Conservation (phyloP, 1,140 invertebrate species). For the Eumeta japonica region DNA sequence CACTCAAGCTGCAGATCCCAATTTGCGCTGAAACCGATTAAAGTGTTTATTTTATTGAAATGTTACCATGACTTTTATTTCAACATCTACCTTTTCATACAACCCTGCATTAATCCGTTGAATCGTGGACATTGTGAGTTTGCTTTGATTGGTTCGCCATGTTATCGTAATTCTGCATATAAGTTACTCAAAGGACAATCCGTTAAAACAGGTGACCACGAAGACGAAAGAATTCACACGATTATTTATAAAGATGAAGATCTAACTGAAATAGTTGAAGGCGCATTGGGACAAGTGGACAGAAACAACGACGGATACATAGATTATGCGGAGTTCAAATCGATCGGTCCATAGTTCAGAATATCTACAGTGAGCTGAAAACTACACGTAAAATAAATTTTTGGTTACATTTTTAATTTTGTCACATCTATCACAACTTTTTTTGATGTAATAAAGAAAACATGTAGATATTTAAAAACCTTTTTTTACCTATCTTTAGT, state of each 20-base stretch:
- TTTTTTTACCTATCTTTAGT: too few relatives aligned
- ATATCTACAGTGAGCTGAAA: too few relatives aligned
- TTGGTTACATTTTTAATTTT: too few relatives aligned
- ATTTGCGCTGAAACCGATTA: background rate
- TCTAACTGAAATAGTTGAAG: constrained; percentile 67
- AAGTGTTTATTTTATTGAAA: constrained; percentile 2
- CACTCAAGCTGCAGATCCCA: background rate
- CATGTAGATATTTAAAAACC: too few relatives aligned
- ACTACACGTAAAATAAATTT: too few relatives aligned
- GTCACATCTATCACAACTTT: too few relatives aligned
- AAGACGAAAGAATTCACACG: constrained; percentile 8
- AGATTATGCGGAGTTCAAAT: constrained; percentile 72
- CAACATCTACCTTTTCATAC: constrained; percentile 1
- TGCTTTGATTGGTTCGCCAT: background rate
- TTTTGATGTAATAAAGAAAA: too few relatives aligned
- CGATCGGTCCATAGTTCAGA: too few relatives aligned
- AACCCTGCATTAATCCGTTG: background rate
- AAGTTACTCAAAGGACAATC: constrained; percentile 3
- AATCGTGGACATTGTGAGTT: background rate
- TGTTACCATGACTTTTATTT: background rate
- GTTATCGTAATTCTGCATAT: background rate
- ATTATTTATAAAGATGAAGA: constrained; percentile 59
- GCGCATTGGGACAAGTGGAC: constrained; percentile 69
- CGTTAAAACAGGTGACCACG: constrained; percentile 17
- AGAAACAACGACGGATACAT: constrained; percentile 77